Evolutionary conservation across 2,888 invertebrate genomes (phyloP), one percentile per base, ranked within the genome.

Genomic region (Lucinisca nassula): DNA sequence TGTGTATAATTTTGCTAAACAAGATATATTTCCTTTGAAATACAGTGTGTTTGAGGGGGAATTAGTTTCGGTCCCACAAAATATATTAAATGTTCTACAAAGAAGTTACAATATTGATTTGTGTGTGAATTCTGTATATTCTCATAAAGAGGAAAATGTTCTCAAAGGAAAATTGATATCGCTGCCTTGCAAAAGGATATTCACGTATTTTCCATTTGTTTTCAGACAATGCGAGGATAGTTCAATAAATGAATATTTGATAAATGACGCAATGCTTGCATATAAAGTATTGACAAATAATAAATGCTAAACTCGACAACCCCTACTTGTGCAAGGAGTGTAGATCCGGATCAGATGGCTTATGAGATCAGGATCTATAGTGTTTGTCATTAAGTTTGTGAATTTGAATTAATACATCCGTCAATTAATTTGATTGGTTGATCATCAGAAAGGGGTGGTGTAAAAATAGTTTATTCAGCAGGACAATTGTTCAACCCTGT

Each of bases 1-100:
- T 2, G 72, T 79, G 1, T 92, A 87, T 78, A 40, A 80, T 12
- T 92, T 77, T 75, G 21, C 32, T 17, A 92, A 90, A 51, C 21
- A 21, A 24, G 88, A 89, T 27, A 82, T 92, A 32, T 92, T 89
- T 82, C 92, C 92, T 12, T 51, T 90, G 27, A 61, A 40, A 27
- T 27, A 49, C 6, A 61, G 79, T 38, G 70, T 82, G 35, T 92
- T 89, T 87, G 84, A 91, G 35, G 61, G 72, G 8, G 55, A 85
- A 14, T 27, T 74, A 27, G 45, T 87, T 12, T 81, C 84, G 37
- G 90, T 90, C 12, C 90, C 92, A 45, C 81, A 55, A 49, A 79
- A 85, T 74, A 78, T 73, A 6, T 24, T 61, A 40, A 61, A 45
- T n/a, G 40, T 90, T 77, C 74, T 91, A 61, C 79, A 78, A 24